Percentiles rank a stretch among this genome's conserved stretches.
These are phyloP conservation scores for Hippoglossus hippoglossus DNA, from an alignment of 2,797 vertebrate species.

Conservation along the genomic window DNA sequence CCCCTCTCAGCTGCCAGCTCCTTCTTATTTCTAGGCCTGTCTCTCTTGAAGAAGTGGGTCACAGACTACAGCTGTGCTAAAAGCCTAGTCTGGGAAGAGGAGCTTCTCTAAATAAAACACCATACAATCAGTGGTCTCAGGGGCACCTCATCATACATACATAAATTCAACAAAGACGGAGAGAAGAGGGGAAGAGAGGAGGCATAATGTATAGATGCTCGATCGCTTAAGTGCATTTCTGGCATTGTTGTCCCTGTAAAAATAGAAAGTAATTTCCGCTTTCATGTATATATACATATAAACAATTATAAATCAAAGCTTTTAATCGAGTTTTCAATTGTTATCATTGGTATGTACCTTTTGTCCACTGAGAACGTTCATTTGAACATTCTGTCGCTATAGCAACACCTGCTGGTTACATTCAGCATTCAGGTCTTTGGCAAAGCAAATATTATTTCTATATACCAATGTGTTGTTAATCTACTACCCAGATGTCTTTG, in stretches of 20 bases:
- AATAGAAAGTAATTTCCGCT: slow-evolving; percentile 12
- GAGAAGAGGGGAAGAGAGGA: slow-evolving; percentile 26
- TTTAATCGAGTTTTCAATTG: neutral
- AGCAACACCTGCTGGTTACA: slow-evolving; percentile 8
- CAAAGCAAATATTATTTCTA: neutral
- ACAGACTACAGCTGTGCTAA: slow-evolving; percentile 76
- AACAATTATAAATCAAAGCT: slow-evolving; percentile 1
- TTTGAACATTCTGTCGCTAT: neutral
- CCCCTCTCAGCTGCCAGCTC: slow-evolving; percentile 32
- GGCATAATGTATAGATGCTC: slow-evolving; percentile 31
- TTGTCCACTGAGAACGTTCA: neutral
- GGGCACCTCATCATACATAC: slow-evolving; percentile 51
- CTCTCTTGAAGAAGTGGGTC: slow-evolving; percentile 80
- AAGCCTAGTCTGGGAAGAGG: slow-evolving; percentile 68
- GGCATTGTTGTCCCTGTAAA: slow-evolving; percentile 11
- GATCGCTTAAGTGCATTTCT: slow-evolving; percentile 35
- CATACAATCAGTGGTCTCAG: slow-evolving; percentile 42
- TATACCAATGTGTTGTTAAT: neutral
- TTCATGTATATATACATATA: neutral
- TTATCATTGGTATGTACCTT: neutral
- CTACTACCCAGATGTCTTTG: too few relatives aligned
- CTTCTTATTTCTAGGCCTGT: slow-evolving; percentile 35
- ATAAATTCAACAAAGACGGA: slow-evolving; percentile 47
- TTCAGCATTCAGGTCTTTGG: neutral
- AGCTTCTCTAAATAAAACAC: slow-evolving; percentile 80